Evolutionary conservation across 1,140 invertebrate species (phyloP), one percentile per base, ranked within the genome.

Genomic region (Halesus radiatus): DNA sequence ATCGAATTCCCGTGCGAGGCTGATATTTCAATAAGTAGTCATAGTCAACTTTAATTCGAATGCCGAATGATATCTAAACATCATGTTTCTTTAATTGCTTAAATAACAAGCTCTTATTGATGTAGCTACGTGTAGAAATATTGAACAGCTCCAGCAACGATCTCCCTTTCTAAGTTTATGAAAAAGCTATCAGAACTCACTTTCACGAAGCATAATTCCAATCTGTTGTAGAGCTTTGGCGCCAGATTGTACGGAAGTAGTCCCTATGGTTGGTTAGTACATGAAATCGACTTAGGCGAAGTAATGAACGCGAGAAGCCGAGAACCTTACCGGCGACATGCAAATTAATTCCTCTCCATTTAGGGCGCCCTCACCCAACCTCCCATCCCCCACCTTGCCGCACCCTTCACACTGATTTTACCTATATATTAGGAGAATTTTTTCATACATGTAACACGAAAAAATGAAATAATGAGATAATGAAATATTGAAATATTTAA

Each of bases 221-320:
- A 64, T 64, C 26, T 29, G 62, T 32, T 32, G 62, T 64, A 22
- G 60, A 75, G 62, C 56, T 80, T 50, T 50, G 45, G 32, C 72
- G 23, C 56, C 60, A 80, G 68, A 80, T 76, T 80, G 78, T 66
- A 60, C 72, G 56, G 72, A 80, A 80, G 72, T 66, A 70, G 76
- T 70, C 45, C 37, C 37, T 45, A 45, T 1, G 37, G 37, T 45
- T 52, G 45, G 29, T 52, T 54, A 56, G n/a, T 54, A 70, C 18
- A 32, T 20, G 73, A 50, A 76, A 58, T 75, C 73, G 73, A 58
- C 73, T 75, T 68, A 18, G 73, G 23, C 73, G 26, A 60, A 60
- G 68, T 76, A 77, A 80, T 76, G 79, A 80, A 77, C 53, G 62
- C 79, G 79, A 68, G 73, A 56, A 60, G n/a, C 62, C 78, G 52